Base-by-base conservation (phyloP, 2,797 vertebrate species). In the Poecilia gillii region DNA sequence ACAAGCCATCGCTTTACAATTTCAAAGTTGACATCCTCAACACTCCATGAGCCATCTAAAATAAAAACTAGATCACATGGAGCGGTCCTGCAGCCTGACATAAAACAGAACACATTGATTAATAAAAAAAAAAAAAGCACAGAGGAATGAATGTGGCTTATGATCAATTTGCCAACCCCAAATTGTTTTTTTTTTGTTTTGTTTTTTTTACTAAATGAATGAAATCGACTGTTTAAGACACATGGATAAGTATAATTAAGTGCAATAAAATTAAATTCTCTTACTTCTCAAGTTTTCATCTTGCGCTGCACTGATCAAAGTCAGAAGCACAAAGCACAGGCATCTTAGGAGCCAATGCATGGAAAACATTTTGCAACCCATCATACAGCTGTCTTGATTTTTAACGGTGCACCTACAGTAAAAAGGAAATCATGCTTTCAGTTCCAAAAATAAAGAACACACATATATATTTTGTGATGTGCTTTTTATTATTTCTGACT, bases 251-350 rank as follows among this genome's bases (percentile, higher is more conserved):
- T 85, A 77, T 72, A 91, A 89, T 87, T 85, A 89, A 85, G 80
- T 85, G 78, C 85, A 77, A 89, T 49, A 81, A 84, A 83, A 88
- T 85, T 73, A 93, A 91, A 81, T 66, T 86, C 46, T 94, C 98
- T 96, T 99, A 99, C 98, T 99, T 97, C 98, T 97, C 93, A 97
- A 95, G 93, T 99, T 97, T 57, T 96, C 97, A 95, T 97, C 96
- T 95, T 98, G 97, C 93, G 97, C 94, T 89, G 93, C 93, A 87
- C 93, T 88, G 92, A 93, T 94, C 93, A 95, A 93, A 88, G 89
- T 94, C 90, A 97, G 94, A 83, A 96, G 92, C 88, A 97, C 92
- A 91, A 96, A 85, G 92, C 94, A 93, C 85, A 97, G 76, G 90
- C 93, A 95, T 90, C 95, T 94, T 93, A 97, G 93, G 91, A 95